Percentiles rank a stretch among this genome's conserved stretches.
Conservation (phyloP, 1,140 invertebrate genomes). For the Zaprionus tsacasi region DNA sequence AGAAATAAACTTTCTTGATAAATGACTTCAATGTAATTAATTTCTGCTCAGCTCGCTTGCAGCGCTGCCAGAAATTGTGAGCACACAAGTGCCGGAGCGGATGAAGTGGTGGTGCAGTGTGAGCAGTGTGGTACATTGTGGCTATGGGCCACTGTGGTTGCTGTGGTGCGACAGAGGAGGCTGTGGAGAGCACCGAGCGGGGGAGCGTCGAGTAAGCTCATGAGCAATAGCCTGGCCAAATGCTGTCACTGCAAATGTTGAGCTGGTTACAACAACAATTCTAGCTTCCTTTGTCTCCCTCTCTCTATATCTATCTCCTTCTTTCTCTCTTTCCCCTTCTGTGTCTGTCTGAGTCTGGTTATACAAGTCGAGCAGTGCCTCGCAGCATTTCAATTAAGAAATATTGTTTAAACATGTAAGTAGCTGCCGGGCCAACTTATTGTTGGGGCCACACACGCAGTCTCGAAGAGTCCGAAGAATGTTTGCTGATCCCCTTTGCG, state of each 20-base stretch:
- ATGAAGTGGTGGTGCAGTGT: constrained; percentile 15
- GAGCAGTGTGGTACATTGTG: background rate
- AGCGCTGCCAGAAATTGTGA: constrained; percentile 51
- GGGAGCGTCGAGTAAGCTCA: constrained; percentile 36
- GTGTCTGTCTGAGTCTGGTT: constrained; percentile 23
- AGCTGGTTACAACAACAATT: constrained; percentile 30
- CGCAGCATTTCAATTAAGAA: constrained; percentile 78
- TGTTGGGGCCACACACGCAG: constrained; percentile 20
- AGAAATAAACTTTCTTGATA: constrained; percentile 83
- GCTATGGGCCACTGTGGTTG: constrained; percentile 16
- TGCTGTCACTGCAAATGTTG: constrained; percentile 76
- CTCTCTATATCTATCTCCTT: background rate
- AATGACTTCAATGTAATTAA: constrained; percentile 83
- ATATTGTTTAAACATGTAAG: constrained; percentile 80
- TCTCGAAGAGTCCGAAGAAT: background rate
- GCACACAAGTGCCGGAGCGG: constrained; percentile 47
- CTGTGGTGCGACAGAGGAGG: constrained; percentile 33
- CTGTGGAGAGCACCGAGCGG: background rate
- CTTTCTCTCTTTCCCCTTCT: background rate
- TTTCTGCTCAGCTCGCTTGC: constrained; percentile 76
- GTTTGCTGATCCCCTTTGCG: constrained; percentile 2
- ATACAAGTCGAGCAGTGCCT: constrained; percentile 56
- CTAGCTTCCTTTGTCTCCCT: background rate
- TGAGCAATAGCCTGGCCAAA: constrained; percentile 68
- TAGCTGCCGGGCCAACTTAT: constrained; percentile 46